These are phyloP conservation scores for Gymnothorax javanicus DNA, from an alignment of 2,797 vertebrate species.

Conservation along the genomic window DNA sequence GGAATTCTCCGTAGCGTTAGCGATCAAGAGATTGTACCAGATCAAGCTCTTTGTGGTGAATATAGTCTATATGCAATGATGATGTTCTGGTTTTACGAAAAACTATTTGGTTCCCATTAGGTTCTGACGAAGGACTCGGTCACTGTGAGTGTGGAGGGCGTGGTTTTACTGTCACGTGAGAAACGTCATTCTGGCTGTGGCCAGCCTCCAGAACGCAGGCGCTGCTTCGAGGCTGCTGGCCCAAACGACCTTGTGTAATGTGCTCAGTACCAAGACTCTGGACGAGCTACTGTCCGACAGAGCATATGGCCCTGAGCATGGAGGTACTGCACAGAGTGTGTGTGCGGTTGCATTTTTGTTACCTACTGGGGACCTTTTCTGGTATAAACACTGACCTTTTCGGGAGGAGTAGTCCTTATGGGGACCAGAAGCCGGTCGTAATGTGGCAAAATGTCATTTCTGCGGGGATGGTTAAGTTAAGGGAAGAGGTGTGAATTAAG, in stretches of 20 bases:
- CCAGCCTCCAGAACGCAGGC: conserved; percentile 73
- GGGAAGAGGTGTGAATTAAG: too few relatives aligned
- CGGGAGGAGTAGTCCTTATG: too few relatives aligned
- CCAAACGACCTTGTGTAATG: conserved; percentile 77
- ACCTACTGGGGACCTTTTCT: too few relatives aligned
- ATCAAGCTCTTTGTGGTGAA: neutral
- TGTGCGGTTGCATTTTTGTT: too few relatives aligned
- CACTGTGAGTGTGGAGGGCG: conserved; percentile 73
- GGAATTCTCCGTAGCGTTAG: neutral
- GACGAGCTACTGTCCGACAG: conserved; percentile 75
- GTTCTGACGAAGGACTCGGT: conserved; percentile 80
- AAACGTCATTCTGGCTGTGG: conserved; percentile 75
- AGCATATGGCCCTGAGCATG: conserved; percentile 76
- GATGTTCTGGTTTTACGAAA: too few relatives aligned
- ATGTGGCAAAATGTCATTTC: too few relatives aligned
- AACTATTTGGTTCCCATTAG: conserved; percentile 51
- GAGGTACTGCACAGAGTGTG: conserved; percentile 60
- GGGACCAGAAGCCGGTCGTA: too few relatives aligned
- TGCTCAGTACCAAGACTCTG: conserved; percentile 77
- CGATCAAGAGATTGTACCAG: neutral
- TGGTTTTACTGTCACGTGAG: conserved; percentile 77
- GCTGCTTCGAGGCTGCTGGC: conserved; percentile 73
- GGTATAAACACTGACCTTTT: too few relatives aligned
- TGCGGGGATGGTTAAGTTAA: too few relatives aligned
- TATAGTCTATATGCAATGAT: too few relatives aligned